Evolutionary conservation across 2,888 invertebrate genomes (phyloP).

Genomic region (Sisyra terminalis): DNA sequence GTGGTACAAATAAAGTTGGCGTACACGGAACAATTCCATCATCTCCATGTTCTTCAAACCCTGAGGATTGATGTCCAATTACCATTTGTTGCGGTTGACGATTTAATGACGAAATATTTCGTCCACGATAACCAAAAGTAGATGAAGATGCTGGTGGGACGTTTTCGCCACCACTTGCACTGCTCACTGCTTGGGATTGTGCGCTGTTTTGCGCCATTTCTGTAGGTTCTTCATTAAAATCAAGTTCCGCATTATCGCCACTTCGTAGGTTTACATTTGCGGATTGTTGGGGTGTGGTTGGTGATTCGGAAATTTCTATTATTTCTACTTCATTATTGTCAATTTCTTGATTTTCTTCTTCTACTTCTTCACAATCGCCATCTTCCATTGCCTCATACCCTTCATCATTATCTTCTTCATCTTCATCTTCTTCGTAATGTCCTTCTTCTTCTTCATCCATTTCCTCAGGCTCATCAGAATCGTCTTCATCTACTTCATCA

Average conservation of each 20-base stretch:
- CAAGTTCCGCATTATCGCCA: not conserved
- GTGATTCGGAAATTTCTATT: slow-evolving; percentile 22
- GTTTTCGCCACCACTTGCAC: slow-evolving; percentile 36
- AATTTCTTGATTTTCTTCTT: slow-evolving; percentile 29
- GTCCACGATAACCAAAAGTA: slow-evolving; percentile 32
- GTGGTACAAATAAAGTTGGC: slow-evolving; percentile 68
- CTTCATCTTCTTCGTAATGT: slow-evolving; percentile 17
- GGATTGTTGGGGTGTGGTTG: no score
- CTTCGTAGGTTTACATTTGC: slow-evolving; percentile 25
- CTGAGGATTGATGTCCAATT: slow-evolving; percentile 13
- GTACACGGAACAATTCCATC: slow-evolving; percentile 77
- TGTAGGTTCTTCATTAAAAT: not conserved
- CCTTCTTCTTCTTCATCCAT: slow-evolving; percentile 38
- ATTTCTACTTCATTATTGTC: slow-evolving; percentile 45
- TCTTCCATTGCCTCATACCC: slow-evolving; percentile 27
- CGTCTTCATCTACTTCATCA: slow-evolving; percentile 30
- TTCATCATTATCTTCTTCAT: slow-evolving; percentile 33
- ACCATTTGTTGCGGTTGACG: slow-evolving; percentile 31
- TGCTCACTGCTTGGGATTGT: slow-evolving; percentile 54
- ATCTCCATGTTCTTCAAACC: slow-evolving; percentile 39
- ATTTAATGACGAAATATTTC: slow-evolving; percentile 33
- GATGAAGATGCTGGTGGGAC: slow-evolving; percentile 22
- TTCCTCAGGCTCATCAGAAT: slow-evolving; percentile 22
- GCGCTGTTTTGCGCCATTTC: slow-evolving; percentile 22
- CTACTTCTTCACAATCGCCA: slow-evolving; percentile 17